A percentile compares a stretch with the other conserved stretches of the same genome.
Evolutionary conservation across 2,113 vertebrate species (phyloP).

Genomic region (Prinia subflava): DNA sequence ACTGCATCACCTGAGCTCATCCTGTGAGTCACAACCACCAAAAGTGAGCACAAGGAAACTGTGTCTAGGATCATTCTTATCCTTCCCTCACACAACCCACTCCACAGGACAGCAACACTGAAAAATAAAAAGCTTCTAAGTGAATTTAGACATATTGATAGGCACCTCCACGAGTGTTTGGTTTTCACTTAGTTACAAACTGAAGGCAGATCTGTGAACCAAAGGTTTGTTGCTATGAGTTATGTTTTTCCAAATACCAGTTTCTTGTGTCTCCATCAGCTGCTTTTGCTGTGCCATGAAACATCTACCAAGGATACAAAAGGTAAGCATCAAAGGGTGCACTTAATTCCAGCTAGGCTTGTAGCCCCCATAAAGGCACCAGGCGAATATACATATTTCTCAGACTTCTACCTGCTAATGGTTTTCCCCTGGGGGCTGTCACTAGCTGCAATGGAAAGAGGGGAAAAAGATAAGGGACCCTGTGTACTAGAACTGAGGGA

Average conservation of each 20-base stretch:
- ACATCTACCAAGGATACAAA: neutral
- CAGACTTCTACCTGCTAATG: neutral
- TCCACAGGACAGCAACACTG: neutral
- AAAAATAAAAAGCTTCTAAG: neutral
- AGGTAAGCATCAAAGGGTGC: neutral
- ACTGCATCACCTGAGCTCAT: neutral
- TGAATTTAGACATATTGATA: neutral
- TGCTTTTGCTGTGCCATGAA: neutral
- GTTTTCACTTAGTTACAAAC: neutral
- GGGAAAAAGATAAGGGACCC: neutral
- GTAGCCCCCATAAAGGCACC: neutral
- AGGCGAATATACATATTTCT: neutral
- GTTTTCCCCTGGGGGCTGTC: neutral
- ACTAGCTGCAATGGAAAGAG: neutral
- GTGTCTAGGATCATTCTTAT: neutral
- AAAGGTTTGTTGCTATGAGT: neutral
- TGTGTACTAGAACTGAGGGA: neutral
- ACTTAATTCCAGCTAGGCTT: neutral
- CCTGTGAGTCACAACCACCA: neutral
- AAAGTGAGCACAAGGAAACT: rapidly evolving
- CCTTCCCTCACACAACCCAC: neutral
- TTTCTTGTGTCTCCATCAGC: neutral
- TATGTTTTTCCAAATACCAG: neutral
- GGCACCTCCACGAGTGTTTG: neutral
- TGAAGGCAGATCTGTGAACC: neutral